Evolutionary conservation across 2,888 invertebrate species (phyloP), one percentile per base, ranked within the genome.

Genomic region (Euplexia lucipara): DNA sequence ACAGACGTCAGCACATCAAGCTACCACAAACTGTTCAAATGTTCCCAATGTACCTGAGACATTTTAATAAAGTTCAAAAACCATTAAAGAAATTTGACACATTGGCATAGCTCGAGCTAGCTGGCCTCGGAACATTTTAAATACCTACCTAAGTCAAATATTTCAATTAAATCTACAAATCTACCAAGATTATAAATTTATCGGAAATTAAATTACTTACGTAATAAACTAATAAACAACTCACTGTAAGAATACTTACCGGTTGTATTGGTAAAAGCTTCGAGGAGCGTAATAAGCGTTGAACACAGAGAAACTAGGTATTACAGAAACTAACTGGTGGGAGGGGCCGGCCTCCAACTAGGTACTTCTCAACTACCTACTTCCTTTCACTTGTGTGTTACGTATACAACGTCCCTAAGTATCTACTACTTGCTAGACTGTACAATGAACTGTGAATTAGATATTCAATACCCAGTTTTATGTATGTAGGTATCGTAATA

Each of bases 301-400:
- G 49, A 70, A 70, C 48, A 71, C 51, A 52, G 16, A 35, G 37
- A 66, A 10, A 30, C 7, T 66, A 66, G 66, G 44, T 41, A 34
- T 34, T 9, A 51, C 37, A 61, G 60, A 39, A 59, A 39, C 18
- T 45, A 62, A 71, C 20, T n/a, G 34, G 26, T 70, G 45, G 51
- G 51, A 47, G 35, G n/a, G 14, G 16, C 16, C 49, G 63, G 44
- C 10, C 62, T 44, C 12, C 12, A n/a, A n/a, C n/a, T n/a, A n/a
- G n/a, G n/a, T n/a, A 6, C n/a, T 32, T 18, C 42, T 26, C 39
- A 18, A 47, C 35, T n/a, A 41, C 39, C 32, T n/a, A 61, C 45
- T 45, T 71, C 52, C 68, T 71, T 71, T 68, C 68, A 68, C 68
- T 68, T 52, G 41, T 16, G 61, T 26, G 26, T 14, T 60, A 35